Conservation (phyloP, 2,888 invertebrate species). For the Limnephilus lunatus region DNA sequence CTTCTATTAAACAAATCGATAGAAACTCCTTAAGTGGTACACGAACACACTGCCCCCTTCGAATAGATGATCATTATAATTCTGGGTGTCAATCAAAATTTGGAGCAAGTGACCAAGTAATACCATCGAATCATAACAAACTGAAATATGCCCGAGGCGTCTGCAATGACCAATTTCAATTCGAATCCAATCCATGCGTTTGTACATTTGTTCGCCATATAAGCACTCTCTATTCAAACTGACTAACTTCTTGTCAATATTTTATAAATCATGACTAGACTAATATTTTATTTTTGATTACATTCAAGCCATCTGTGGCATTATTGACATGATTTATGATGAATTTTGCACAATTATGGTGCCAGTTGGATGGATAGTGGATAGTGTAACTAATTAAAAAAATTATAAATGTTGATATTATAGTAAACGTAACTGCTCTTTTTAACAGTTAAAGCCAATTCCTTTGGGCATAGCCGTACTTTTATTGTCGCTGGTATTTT, state of each 20-base stretch:
- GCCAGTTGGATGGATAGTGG: background rate
- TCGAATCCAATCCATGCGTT: background rate
- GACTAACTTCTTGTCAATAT: background rate
- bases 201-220: background rate
- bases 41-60: background rate
- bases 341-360: background rate
- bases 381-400: background rate
- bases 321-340: background rate
- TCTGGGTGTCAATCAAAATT: background rate
- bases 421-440: background rate
- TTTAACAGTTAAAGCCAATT: background rate
- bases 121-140: background rate
- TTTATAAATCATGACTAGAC: background rate
- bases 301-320: background rate
- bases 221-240: background rate
- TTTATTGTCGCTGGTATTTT: too few species aligned
- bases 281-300: background rate
- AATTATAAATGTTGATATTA: background rate
- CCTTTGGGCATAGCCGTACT: background rate
- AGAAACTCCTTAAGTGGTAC: background rate
- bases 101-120: background rate
- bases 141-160: background rate
- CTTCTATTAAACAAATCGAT: background rate
- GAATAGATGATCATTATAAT: background rate
- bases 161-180: background rate